Evolutionary conservation across 2,888 invertebrate species (phyloP), one percentile per base, ranked within the genome.

Genomic region (Oscheius sp.): DNA sequence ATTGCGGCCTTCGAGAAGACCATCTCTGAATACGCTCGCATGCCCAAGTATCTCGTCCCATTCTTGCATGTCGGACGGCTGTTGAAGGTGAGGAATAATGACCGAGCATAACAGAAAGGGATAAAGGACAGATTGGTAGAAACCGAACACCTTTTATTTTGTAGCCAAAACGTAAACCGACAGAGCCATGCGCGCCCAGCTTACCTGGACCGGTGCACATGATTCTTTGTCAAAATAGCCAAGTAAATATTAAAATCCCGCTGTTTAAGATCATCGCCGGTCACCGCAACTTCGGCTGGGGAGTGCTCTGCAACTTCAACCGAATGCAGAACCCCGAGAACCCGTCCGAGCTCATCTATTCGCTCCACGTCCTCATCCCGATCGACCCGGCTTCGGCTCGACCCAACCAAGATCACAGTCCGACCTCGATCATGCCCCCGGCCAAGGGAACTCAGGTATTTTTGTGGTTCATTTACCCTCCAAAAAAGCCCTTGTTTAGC

Each of bases 61-160:
- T 99, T 96, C 91, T 91, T 99, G 75, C 95, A 96, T 89, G 95
- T 96, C 0, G 99, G 99, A 0, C 92, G 99, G 86, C 92, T 99
- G 85, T 92, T 98, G 13, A 94, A 95, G 91, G 95, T 96, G 89
- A 87, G 77, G 58, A 21, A 21, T 21, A 21, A 21, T 21, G 21
- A 21, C 21, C 21, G 21, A 21, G 21, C 21, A 21, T 21, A 21
- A 21, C 21, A 21, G 21, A 21, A 21, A 21, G 21, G 21, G 21
- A 21, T 21, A 21, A 21, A 21, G 21, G 21, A 0, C 0, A 21
- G 21, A 21, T 21, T 21, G 21, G 21, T 21, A 21, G 21, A 21
- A 21, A 21, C 21, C 21, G 21, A 21, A 21, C 21, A 21, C 21
- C 21, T 21, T 21, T 21, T 21, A 21, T 21, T 21, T 21, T 21